Evolutionary conservation across 2,113 vertebrate genomes (phyloP).

Genomic region (Eretmochelys imbricata): DNA sequence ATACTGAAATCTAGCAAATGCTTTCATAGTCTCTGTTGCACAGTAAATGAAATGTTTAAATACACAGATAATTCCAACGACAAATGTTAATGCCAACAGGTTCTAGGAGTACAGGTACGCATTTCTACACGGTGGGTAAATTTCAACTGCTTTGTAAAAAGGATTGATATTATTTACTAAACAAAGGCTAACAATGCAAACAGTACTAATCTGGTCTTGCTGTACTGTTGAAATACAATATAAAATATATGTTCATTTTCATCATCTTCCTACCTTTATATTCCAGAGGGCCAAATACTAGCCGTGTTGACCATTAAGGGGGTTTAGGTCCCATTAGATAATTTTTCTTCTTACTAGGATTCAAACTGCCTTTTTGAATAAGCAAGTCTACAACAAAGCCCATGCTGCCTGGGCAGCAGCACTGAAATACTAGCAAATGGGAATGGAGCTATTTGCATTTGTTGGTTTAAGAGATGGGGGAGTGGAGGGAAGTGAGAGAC

Average conservation of each 20-base stretch:
- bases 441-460: constrained; percentile 81
- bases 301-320: constrained; percentile 57
- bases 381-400: constrained; percentile 82
- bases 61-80: not conserved
- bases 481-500: constrained; percentile 62
- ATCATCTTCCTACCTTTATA: constrained; percentile 75
- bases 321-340: constrained; percentile 58
- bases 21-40: not conserved
- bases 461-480: constrained; percentile 74
- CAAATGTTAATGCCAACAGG: not conserved
- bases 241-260: constrained; percentile 39
- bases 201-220: constrained; percentile 49
- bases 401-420: constrained; percentile 73
- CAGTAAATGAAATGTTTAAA: constrained; percentile 7
- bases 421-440: constrained; percentile 78
- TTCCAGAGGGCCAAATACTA: constrained; percentile 57
- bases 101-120: constrained; percentile 39
- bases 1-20: not conserved
- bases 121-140: constrained; percentile 12
- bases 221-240: constrained; percentile 33
- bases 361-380: constrained; percentile 63
- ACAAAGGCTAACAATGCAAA: constrained; percentile 71
- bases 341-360: constrained; percentile 68
- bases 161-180: constrained; percentile 1
- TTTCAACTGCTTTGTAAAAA: constrained; percentile 8